Percentiles rank a stretch among this genome's conserved stretches.
Evolutionary conservation across 2,113 vertebrate species (phyloP).

Genomic region (Propithecus coquereli): DNA sequence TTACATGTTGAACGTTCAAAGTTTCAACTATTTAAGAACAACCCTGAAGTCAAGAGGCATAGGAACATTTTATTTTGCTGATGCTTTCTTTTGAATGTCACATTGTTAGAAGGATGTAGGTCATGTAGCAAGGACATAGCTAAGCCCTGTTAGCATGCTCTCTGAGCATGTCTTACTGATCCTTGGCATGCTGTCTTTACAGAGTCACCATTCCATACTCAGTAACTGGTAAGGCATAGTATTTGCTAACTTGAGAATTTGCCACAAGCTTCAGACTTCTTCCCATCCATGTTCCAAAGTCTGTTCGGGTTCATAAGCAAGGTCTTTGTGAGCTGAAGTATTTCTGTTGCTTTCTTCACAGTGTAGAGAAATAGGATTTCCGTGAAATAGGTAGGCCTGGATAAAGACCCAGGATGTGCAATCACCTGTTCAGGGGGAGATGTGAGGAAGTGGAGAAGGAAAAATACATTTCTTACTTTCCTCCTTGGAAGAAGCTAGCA

Average conservation of each 20-base stretch:
- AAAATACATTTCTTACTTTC: not conserved
- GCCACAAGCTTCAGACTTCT: not conserved
- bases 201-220: not conserved
- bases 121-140: not conserved
- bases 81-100: not conserved
- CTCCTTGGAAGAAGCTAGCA: not conserved
- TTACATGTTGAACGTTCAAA: not conserved
- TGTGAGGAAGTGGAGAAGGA: not conserved
- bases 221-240: not conserved
- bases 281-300: not conserved
- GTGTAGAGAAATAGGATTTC: not conserved
- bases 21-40: not conserved
- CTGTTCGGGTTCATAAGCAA: not conserved
- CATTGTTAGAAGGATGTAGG: not conserved
- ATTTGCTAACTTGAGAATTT: not conserved
- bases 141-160: not conserved
- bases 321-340: not conserved
- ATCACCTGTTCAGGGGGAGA: not conserved
- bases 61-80: not conserved
- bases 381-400: not conserved
- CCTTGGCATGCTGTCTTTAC: not conserved
- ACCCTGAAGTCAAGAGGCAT: not conserved
- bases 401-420: not conserved
- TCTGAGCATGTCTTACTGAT: not conserved
- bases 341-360: not conserved